Evolutionary conservation across 2,113 vertebrate species (phyloP).

Genomic region (Synchiropus splendidus): DNA sequence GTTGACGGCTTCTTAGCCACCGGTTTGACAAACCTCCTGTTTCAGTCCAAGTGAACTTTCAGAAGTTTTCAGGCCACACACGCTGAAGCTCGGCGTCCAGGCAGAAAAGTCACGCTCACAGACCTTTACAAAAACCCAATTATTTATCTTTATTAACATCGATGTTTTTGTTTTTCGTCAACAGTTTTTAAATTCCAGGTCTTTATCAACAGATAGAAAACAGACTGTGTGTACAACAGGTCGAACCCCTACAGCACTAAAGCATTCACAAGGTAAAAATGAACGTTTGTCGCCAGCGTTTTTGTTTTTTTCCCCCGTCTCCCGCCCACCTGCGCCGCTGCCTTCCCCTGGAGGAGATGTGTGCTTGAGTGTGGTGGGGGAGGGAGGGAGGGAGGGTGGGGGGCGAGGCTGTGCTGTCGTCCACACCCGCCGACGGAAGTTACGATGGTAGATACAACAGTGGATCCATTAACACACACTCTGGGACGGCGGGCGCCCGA

Average conservation of each 20-base stretch:
- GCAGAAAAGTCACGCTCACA: neutral
- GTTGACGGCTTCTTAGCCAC: too few species aligned
- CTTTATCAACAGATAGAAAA: constrained; percentile 99
- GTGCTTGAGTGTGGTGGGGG: neutral
- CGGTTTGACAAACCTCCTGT: too few species aligned
- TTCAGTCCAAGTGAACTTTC: too few species aligned
- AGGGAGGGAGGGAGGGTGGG: constrained; percentile 9
- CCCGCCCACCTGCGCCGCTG: neutral
- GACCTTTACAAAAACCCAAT: constrained; percentile 90
- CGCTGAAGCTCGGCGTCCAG: neutral
- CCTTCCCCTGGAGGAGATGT: constrained; percentile 1
- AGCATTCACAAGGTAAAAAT: constrained; percentile 98
- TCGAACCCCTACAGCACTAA: constrained; percentile 95
- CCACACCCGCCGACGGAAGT: constrained; percentile 68
- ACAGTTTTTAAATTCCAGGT: constrained; percentile 69
- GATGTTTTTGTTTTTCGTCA: constrained; percentile 68
- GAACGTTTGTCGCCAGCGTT: constrained; percentile 64
- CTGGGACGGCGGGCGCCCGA: constrained; percentile 79
- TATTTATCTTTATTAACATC: constrained; percentile 99
- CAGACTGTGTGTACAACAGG: constrained; percentile 97
- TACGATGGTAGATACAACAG: constrained; percentile 70
- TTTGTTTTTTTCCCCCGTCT: constrained; percentile 35
- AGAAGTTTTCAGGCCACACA: too few species aligned
- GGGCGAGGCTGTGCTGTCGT: constrained; percentile 68
- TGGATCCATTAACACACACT: constrained; percentile 77